Conservation (phyloP, 1,140 invertebrate species). For the Drosophila lacertosa region DNA sequence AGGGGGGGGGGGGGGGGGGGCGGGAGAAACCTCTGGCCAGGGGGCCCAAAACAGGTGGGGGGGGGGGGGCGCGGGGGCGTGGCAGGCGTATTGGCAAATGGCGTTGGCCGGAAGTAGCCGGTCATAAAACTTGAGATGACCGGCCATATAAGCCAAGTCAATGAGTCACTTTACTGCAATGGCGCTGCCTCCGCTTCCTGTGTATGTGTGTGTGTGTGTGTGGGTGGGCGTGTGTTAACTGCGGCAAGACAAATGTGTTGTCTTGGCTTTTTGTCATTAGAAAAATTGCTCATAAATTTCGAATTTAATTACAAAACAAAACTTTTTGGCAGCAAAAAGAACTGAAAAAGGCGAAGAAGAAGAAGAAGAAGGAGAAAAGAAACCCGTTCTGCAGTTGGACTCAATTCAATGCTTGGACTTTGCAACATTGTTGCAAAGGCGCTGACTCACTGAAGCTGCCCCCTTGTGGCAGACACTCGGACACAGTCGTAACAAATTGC, state of each 20-base stretch:
- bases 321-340: constrained; percentile 3
- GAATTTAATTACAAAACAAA: constrained; percentile 73
- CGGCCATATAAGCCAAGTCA: constrained; percentile 76
- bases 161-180: constrained; percentile 77
- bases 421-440: constrained; percentile 72
- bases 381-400: constrained; percentile 28
- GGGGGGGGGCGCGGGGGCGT: neutral
- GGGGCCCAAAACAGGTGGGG: constrained; percentile 37
- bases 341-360: too few species aligned
- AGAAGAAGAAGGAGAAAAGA: constrained; percentile 8
- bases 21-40: constrained; percentile 57
- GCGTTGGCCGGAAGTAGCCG: constrained; percentile 77
- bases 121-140: constrained; percentile 78
- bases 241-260: constrained; percentile 70
- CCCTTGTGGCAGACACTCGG: constrained; percentile 9
- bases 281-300: constrained; percentile 73
- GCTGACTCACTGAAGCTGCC: constrained; percentile 59
- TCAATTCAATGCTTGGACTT: constrained; percentile 47
- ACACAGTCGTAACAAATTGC: constrained; percentile 62
- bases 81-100: constrained; percentile 42
- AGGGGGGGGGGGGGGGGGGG: constrained; percentile 20
- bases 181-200: constrained; percentile 29
- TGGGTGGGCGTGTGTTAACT: constrained; percentile 43
- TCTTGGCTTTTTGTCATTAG: constrained; percentile 74
- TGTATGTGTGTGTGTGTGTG: constrained; percentile 17